These are phyloP conservation scores for Paracanthobrama guichenoti DNA, from an alignment of 2,113 vertebrate genomes.

Conservation along the genomic window DNA sequence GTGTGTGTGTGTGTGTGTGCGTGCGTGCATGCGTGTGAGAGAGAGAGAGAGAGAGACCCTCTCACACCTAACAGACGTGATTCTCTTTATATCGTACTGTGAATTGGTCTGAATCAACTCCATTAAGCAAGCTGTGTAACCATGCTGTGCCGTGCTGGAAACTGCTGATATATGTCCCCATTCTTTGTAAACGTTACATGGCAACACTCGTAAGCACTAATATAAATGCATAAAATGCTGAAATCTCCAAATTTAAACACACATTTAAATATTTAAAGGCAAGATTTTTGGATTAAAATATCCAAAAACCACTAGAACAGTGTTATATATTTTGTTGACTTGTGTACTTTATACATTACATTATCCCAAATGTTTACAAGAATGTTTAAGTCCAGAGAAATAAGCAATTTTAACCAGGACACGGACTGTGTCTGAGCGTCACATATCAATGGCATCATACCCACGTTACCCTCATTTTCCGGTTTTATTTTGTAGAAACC, in stretches of 20 bases:
- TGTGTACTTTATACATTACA: too few relatives aligned
- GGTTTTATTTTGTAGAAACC: too few relatives aligned
- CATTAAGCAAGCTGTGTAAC: background rate
- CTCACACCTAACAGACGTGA: constrained; percentile 22
- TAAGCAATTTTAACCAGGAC: too few relatives aligned
- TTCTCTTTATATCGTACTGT: constrained; percentile 27
- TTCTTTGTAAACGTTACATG: background rate
- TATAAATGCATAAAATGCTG: background rate
- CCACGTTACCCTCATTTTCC: too few relatives aligned
- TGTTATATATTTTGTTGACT: too few relatives aligned
- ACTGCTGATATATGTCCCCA: constrained; percentile 14
- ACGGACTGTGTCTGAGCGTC: too few relatives aligned
- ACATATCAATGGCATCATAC: too few relatives aligned
- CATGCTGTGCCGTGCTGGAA: background rate
- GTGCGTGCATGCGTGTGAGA: constrained; percentile 10
- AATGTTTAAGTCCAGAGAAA: too few relatives aligned
- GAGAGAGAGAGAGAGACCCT: background rate
- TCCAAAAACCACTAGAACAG: too few relatives aligned
- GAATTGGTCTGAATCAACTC: constrained; percentile 32
- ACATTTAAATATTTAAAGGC: background rate
- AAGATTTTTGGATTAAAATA: too few relatives aligned
- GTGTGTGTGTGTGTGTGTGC: background rate
- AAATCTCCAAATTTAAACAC: background rate
- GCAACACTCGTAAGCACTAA: background rate
- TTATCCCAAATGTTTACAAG: too few relatives aligned